Evolutionary conservation across 2,797 vertebrate species (phyloP).

Genomic region (Eulemur albifrons): DNA sequence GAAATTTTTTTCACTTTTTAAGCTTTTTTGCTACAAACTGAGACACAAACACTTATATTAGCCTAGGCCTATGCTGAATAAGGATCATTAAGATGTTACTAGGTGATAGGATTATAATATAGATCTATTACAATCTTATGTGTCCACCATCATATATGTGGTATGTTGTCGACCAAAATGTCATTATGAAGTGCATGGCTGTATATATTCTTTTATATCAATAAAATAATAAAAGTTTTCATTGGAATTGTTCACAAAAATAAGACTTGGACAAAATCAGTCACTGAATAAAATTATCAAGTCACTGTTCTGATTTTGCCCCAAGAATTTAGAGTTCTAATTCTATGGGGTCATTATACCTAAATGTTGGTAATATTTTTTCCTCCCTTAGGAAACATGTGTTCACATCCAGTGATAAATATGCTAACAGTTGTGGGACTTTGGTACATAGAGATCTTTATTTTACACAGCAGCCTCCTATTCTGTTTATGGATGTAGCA

Average conservation of each 20-base stretch:
- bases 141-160: not conserved
- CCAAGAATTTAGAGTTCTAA: not conserved
- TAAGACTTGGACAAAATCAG: not conserved
- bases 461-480: not conserved
- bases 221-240: not conserved
- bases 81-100: not conserved
- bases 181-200: not conserved
- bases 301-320: not conserved
- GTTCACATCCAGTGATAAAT: not conserved
- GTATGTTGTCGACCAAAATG: not conserved
- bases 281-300: not conserved
- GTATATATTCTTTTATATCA: not conserved
- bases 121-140: not conserved
- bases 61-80: not conserved
- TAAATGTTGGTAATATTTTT: not conserved
- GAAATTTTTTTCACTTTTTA: not conserved
- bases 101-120: not conserved
- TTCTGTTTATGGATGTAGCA: not conserved
- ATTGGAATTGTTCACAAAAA: not conserved
- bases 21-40: not conserved
- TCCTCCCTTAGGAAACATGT: not conserved
- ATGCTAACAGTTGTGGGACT: not conserved
- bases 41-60: not conserved
- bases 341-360: not conserved
- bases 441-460: not conserved